Percentiles rank a stretch among this genome's conserved stretches.
Conservation (phyloP, 2,888 invertebrate genomes). For the Clusia tigrina region DNA sequence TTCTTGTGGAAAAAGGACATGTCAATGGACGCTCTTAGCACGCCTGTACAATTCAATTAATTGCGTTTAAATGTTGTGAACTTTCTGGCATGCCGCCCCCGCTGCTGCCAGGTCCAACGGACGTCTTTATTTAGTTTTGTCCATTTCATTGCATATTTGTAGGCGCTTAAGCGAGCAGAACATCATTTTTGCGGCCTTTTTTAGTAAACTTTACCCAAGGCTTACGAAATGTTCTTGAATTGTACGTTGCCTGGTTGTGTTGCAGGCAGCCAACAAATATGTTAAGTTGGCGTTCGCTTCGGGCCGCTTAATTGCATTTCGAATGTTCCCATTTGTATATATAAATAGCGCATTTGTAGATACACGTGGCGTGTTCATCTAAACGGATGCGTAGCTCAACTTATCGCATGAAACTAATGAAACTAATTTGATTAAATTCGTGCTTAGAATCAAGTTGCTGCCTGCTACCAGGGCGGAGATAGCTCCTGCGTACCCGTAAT, state of each 20-base stretch:
- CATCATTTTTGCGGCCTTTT: background rate
- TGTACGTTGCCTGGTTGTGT: background rate
- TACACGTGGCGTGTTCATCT: background rate
- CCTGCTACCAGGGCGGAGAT: too few species aligned
- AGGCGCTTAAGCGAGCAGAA: conserved; percentile 7
- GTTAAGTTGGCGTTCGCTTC: background rate
- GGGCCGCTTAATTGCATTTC: background rate
- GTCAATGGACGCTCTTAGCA: conserved; percentile 17
- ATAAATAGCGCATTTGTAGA: background rate
- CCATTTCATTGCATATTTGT: conserved; percentile 10
- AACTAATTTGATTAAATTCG: conserved; percentile 30
- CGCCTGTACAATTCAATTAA: conserved; percentile 53
- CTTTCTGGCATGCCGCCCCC: conserved; percentile 40
- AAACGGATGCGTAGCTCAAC: background rate
- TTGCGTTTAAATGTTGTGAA: conserved; percentile 55
- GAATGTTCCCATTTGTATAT: background rate
- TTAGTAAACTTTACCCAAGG: background rate
- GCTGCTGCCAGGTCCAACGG: background rate
- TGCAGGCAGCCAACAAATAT: too few species aligned
- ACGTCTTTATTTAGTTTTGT: background rate
- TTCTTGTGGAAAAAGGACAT: background rate
- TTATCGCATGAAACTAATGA: conserved; percentile 19
- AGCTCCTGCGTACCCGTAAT: too few species aligned
- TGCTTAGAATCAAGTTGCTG: conserved; percentile 20
- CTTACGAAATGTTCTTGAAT: background rate